Base-by-base conservation (phyloP, 2,113 vertebrate genomes). In the Gila orcuttii region DNA sequence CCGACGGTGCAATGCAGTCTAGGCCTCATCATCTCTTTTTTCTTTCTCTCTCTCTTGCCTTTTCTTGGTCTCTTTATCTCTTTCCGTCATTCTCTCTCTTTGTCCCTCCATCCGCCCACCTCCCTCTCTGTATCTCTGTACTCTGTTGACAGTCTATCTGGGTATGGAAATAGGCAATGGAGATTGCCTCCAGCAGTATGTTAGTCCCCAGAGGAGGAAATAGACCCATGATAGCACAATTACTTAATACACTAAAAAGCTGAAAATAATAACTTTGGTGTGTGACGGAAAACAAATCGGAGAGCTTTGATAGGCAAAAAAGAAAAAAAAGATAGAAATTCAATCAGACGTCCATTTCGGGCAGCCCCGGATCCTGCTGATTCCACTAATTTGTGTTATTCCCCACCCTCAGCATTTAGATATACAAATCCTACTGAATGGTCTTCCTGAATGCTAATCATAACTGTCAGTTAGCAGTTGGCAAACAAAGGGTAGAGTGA, bases 91-190 rank as follows among this genome's bases (percentile, higher is more conserved):
- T 86, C 78, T 77, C 42, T 85, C 45, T 23, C 59, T 79, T 36
- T 59, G 79, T 33, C 75, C 57, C 74, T 77, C 75, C 75, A 55
- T 77, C 50, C 5, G 11, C 78, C 77, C 47, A 47, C 33, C 59
- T 52, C 62, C 13, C 55, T 64, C 75, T 19, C 86, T 73, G 12
- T 39, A 33, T 76, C 83, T 88, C 81, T 74, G 76, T 86, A 50
- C 78, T 84, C 86, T 87, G 77, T 89, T 91, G 83, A 89, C 88
- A 91, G 91, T 94, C 94, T 94, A 93, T 94, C 90, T 94, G 90
- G 90, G 93, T 91, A 94, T 93, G 90, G 89, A 88, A 94, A 93
- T 90, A 91, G 87, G 86, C 79, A 88, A 86, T 91, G 86, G 89
- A 91, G 88, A 94, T 91, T 95, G 88, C 86, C 87, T 94, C 89